phyloP scores from a whole-genome alignment of 92 coral and sea anemone species.

The Diadumene lineata region DNA sequence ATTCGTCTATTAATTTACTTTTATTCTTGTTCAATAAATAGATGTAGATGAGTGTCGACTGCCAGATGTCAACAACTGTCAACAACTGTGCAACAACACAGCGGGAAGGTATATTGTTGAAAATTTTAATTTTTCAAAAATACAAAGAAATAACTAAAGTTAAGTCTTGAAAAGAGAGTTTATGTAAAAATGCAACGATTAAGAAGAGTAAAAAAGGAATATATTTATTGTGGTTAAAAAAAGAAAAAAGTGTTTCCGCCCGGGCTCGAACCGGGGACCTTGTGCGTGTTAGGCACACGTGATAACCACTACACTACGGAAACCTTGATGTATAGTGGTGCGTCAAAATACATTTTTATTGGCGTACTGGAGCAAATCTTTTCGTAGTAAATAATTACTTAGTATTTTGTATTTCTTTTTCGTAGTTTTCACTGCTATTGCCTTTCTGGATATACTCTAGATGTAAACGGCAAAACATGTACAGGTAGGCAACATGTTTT shows the following conservation, averaged over 20 bases:
- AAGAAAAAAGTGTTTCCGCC: slow-evolving; percentile 47
- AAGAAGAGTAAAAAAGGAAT: background rate
- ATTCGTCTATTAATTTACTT: too few species aligned
- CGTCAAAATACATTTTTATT: background rate
- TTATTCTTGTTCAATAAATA: slow-evolving; percentile 19
- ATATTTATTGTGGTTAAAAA: too few species aligned
- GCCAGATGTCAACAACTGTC: slow-evolving; percentile 52
- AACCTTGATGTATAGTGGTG: background rate
- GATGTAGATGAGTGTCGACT: slow-evolving; percentile 77
- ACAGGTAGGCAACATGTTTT: slow-evolving; percentile 51
- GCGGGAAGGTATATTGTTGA: slow-evolving; percentile 87
- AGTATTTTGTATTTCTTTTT: background rate
- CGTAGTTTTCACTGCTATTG: slow-evolving; percentile 85
- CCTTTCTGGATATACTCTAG: slow-evolving; percentile 69
- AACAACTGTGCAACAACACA: slow-evolving; percentile 78
- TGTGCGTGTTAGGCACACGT: slow-evolving; percentile 69
- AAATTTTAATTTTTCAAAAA: too few species aligned
- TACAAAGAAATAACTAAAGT: too few species aligned
- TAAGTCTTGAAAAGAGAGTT: too few species aligned
- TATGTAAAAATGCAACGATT: too few species aligned
- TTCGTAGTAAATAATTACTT: background rate
- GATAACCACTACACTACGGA: slow-evolving; percentile 72
- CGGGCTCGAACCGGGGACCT: slow-evolving; percentile 71
- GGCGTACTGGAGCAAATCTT: background rate
- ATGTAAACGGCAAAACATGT: slow-evolving; percentile 74